Conservation (phyloP, 2,113 vertebrate genomes). For the Plestiodon gilberti region DNA sequence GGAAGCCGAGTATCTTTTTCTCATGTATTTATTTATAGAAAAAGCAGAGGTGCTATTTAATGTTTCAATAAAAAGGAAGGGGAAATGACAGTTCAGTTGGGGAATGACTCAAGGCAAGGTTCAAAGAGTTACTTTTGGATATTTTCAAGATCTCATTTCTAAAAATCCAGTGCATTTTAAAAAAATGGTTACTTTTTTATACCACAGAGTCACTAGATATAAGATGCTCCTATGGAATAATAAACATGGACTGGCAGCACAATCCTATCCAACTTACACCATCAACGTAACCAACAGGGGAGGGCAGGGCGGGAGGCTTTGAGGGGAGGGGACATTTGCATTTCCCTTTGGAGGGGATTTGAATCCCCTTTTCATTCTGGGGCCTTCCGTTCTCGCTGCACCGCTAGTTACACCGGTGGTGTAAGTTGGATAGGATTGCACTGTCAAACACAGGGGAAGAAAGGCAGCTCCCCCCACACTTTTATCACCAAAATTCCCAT, state of each 20-base stretch:
- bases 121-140: background rate
- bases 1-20: background rate
- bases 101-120: too few species aligned
- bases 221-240: background rate
- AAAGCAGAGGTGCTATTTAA: background rate
- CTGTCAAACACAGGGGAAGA: background rate
- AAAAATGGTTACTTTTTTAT: background rate
- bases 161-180: background rate
- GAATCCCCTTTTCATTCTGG: too few species aligned
- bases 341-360: too few species aligned
- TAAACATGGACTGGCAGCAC: background rate
- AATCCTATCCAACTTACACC: too few species aligned
- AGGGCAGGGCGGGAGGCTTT: too few species aligned
- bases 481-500: too few species aligned
- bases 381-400: too few species aligned
- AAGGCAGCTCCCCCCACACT: too few species aligned
- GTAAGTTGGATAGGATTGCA: too few species aligned
- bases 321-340: too few species aligned
- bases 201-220: background rate
- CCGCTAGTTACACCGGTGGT: too few species aligned
- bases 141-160: background rate
- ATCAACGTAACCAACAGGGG: too few species aligned
- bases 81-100: background rate
- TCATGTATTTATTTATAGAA: background rate
- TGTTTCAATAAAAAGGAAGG: background rate